Percentiles rank a stretch among this genome's conserved stretches.
phyloP scores from a whole-genome alignment of 1,140 invertebrate genomes.

The Eumeta japonica region DNA sequence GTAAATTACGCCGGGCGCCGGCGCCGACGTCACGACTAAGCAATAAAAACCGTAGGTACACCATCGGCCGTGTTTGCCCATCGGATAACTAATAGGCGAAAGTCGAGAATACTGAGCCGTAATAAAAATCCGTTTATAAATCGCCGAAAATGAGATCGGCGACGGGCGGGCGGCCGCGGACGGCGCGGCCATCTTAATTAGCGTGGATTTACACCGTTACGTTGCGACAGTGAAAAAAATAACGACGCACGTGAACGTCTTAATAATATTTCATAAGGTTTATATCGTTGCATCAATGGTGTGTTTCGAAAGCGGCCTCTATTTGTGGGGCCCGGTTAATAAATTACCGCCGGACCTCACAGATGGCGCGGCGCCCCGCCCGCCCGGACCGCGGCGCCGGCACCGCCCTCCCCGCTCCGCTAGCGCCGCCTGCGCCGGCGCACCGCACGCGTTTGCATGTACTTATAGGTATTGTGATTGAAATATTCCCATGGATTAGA shows the following conservation, averaged over 20 bases:
- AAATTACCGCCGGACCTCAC: conserved; percentile 47
- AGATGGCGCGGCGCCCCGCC: conserved; percentile 24
- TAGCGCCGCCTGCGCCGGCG: too few species aligned
- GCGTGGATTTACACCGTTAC: conserved; percentile 29
- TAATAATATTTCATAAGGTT: conserved; percentile 33
- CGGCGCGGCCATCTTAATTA: conserved; percentile 33
- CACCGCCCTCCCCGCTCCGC: too few species aligned
- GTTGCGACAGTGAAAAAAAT: conserved; percentile 9
- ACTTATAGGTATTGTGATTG: too few species aligned
- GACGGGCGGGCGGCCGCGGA: too few species aligned
- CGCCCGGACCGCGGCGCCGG: too few species aligned
- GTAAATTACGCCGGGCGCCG: too few species aligned
- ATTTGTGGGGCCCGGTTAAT: conserved; percentile 43
- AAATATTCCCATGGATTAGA: too few species aligned
- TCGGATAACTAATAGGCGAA: conserved; percentile 24
- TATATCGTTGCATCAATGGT: conserved; percentile 24
- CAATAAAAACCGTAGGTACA: too few species aligned
- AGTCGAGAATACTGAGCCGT: conserved; percentile 10
- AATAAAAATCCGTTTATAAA: conserved; percentile 12
- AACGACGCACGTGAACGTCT: too few species aligned
- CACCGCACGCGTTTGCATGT: too few species aligned
- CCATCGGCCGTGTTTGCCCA: too few species aligned
- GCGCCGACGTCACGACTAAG: too few species aligned
- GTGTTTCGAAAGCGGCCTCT: conserved; percentile 35
- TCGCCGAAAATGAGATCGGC: conserved; percentile 17